Percentiles rank a stretch among this genome's conserved stretches.
Conservation (phyloP, 2,797 vertebrate genomes). For the Protosalanx chinensis region DNA sequence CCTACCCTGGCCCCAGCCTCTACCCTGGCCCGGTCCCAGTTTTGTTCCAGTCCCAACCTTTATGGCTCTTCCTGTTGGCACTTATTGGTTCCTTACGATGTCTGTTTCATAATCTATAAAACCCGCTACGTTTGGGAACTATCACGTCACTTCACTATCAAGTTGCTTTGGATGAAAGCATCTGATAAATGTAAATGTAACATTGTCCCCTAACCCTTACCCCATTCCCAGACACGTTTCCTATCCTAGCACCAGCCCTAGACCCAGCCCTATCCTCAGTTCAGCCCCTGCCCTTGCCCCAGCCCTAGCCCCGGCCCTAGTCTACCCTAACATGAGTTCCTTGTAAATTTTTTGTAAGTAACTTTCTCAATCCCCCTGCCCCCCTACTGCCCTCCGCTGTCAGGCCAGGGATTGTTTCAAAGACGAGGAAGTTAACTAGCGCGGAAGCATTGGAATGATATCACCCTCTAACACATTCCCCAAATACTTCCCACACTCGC, state of each 20-base stretch:
- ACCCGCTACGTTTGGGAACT: too few species aligned
- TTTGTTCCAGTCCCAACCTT: slow-evolving; percentile 13
- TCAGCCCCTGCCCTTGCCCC: too few species aligned
- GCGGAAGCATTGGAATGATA: slow-evolving; percentile 35
- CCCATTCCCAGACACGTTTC: slow-evolving; percentile 38
- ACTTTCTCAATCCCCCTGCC: slow-evolving; percentile 15
- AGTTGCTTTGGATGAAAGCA: too few species aligned
- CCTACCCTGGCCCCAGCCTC: slow-evolving; percentile 36
- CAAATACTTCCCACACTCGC: slow-evolving; percentile 50
- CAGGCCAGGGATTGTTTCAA: slow-evolving; percentile 33
- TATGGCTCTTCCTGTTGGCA: slow-evolving; percentile 14
- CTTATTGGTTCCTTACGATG: not conserved
- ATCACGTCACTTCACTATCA: too few species aligned
- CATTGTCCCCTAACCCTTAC: not conserved
- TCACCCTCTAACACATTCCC: slow-evolving; percentile 49
- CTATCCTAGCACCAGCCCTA: slow-evolving; percentile 26
- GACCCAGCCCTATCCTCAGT: not conserved
- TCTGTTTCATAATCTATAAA: too few species aligned
- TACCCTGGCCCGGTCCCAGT: slow-evolving; percentile 53
- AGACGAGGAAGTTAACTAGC: slow-evolving; percentile 33
- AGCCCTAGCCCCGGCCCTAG: too few species aligned
- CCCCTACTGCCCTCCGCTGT: slow-evolving; percentile 33
- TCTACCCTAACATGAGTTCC: too few species aligned
- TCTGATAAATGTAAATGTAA: not conserved
- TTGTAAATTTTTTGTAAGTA: not conserved